These are phyloP conservation scores for Lepilemur ruficaudatus DNA, from an alignment of 2,797 vertebrate genomes.

Conservation along the genomic window DNA sequence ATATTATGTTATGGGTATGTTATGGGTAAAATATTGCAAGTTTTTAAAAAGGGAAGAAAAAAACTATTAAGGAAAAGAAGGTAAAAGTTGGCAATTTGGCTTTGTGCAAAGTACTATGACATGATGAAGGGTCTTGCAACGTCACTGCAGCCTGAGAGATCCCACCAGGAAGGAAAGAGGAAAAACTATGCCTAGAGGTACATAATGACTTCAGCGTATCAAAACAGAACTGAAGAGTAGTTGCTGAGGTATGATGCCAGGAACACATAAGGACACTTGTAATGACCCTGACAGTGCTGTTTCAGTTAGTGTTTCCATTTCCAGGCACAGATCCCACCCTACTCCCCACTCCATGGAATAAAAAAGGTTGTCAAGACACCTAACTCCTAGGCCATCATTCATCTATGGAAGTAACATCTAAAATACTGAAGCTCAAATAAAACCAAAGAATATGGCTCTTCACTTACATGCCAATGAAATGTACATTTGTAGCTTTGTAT, in stretches of 20 bases:
- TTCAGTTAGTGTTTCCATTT: not conserved
- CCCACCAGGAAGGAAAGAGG: not conserved
- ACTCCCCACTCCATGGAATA: not conserved
- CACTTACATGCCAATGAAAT: not conserved
- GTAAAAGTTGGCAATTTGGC: not conserved
- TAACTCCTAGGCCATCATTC: not conserved
- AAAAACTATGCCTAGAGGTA: not conserved
- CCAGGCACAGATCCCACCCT: not conserved
- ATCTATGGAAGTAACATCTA: not conserved
- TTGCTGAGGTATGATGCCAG: not conserved
- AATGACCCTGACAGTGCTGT: not conserved
- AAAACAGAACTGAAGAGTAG: not conserved
- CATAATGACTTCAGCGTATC: not conserved
- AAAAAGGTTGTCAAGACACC: not conserved
- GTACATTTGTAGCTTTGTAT: not conserved
- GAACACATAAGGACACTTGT: not conserved
- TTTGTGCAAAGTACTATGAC: not conserved
- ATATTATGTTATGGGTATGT: not conserved
- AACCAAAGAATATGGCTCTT: not conserved
- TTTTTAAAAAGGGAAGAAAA: not conserved
- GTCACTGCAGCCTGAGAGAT: not conserved
- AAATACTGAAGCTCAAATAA: not conserved
- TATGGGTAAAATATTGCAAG: not conserved
- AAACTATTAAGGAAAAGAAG: not conserved
- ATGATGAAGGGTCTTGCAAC: not conserved